Conservation (phyloP, 2,797 vertebrate species). For the Avahi laniger region DNA sequence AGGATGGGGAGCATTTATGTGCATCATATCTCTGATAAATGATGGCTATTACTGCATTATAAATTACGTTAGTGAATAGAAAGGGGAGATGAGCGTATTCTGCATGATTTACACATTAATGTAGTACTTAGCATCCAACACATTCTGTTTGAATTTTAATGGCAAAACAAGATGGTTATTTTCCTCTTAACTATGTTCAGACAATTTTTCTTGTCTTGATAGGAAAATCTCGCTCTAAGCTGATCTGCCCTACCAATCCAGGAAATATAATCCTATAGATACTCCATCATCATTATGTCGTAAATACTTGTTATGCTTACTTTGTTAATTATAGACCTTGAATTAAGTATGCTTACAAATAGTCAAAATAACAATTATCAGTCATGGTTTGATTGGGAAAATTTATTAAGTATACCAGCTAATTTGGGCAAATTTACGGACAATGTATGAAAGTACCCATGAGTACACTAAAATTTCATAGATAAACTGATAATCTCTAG, state of each 20-base stretch:
- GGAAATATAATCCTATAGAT: background rate
- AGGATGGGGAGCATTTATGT: background rate
- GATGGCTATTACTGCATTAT: constrained; percentile 2
- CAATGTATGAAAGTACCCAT: background rate
- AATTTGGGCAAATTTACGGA: background rate
- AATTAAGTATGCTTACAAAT: background rate
- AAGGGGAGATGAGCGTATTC: background rate
- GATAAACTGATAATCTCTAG: background rate
- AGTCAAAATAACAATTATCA: background rate
- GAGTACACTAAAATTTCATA: background rate
- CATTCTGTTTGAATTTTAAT: constrained; percentile 30
- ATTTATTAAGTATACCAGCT: background rate
- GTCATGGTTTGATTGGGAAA: background rate
- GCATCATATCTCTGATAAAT: background rate
- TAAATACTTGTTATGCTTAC: background rate
- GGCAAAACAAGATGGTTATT: background rate
- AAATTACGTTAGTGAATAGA: background rate
- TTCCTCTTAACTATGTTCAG: background rate
- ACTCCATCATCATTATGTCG: background rate
- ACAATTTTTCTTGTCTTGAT: background rate
- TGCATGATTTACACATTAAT: constrained; percentile 31
- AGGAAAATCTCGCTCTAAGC: background rate
- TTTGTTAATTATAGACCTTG: background rate
- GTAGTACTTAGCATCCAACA: background rate
- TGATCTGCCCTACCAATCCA: background rate